Evolutionary conservation across 2,797 vertebrate species (phyloP).

Genomic region (Centroberyx gerrardi): DNA sequence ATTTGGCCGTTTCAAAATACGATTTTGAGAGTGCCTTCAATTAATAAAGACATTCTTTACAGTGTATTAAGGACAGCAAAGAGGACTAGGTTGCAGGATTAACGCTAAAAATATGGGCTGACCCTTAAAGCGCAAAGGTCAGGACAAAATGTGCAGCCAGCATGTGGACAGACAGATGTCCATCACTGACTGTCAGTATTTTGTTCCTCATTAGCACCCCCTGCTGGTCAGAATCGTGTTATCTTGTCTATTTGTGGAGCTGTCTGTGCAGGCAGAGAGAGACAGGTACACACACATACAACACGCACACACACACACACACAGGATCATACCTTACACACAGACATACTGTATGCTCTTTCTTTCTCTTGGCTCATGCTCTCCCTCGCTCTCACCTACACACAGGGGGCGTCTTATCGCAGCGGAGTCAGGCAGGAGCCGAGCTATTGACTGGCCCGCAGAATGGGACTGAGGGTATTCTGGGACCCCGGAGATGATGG

Average conservation of each 20-base stretch:
- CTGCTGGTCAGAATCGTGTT: constrained; percentile 36
- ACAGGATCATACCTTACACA: background rate
- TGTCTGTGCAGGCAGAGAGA: constrained; percentile 20
- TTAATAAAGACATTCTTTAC: constrained; percentile 15
- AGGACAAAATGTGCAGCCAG: constrained; percentile 70
- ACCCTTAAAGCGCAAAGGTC: constrained; percentile 61
- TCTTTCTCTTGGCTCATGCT: constrained; percentile 17
- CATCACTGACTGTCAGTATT: constrained; percentile 16
- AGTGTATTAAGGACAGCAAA: constrained; percentile 24
- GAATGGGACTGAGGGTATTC: constrained; percentile 54
- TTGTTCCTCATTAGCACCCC: constrained; percentile 44
- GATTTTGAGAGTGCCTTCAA: constrained; percentile 25
- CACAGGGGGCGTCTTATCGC: constrained; percentile 52
- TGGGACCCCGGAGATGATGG: constrained; percentile 48
- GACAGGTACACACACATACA: constrained; percentile 17
- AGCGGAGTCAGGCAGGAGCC: constrained; percentile 51
- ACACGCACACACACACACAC: constrained; percentile 17
- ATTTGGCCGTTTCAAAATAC: too few species aligned
- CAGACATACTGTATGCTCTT: constrained; percentile 7
- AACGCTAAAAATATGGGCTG: constrained; percentile 39
- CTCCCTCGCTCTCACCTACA: constrained; percentile 24
- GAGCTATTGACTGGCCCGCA: constrained; percentile 61
- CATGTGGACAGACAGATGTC: constrained; percentile 54
- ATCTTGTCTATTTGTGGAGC: constrained; percentile 16
- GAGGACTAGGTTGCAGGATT: constrained; percentile 14